Evolutionary conservation across 2,113 vertebrate species (phyloP).

Genomic region (Corvus hawaiiensis): DNA sequence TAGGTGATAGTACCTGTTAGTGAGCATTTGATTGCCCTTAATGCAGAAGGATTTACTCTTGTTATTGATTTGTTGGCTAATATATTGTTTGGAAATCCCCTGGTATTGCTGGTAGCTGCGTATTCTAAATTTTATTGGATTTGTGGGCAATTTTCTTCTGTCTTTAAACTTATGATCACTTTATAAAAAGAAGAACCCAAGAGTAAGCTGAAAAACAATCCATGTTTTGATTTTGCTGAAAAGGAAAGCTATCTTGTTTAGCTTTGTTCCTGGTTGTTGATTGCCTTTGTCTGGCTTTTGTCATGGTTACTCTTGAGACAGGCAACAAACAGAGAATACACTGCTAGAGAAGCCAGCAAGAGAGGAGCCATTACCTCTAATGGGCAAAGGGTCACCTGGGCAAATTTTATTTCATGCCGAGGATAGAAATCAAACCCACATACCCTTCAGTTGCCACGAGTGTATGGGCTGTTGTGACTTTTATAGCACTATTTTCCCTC

Average conservation of each 20-base stretch:
- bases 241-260: not conserved
- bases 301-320: not conserved
- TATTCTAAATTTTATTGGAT: conserved; percentile 81
- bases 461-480: not conserved
- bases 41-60: conserved; percentile 79
- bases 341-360: not conserved
- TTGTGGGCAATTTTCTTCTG: conserved; percentile 62
- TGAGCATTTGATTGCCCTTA: conserved; percentile 77
- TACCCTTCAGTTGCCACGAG: not conserved
- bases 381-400: not conserved
- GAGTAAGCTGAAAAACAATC: conserved; percentile 44
- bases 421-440: not conserved
- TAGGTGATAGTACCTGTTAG: conserved; percentile 76
- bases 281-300: conserved; percentile 23
- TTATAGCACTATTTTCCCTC: not conserved
- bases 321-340: not conserved
- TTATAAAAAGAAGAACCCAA: conserved; percentile 56
- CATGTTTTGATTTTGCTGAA: not conserved
- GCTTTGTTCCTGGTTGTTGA: not conserved
- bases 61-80: conserved; percentile 88
- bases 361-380: not conserved
- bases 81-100: conserved; percentile 82
- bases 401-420: not conserved
- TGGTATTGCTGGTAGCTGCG: conserved; percentile 62
- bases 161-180: conserved; percentile 65